These are phyloP conservation scores for Campylorhamphus procurvoides DNA, from an alignment of 2,113 vertebrate species.

Conservation along the genomic window DNA sequence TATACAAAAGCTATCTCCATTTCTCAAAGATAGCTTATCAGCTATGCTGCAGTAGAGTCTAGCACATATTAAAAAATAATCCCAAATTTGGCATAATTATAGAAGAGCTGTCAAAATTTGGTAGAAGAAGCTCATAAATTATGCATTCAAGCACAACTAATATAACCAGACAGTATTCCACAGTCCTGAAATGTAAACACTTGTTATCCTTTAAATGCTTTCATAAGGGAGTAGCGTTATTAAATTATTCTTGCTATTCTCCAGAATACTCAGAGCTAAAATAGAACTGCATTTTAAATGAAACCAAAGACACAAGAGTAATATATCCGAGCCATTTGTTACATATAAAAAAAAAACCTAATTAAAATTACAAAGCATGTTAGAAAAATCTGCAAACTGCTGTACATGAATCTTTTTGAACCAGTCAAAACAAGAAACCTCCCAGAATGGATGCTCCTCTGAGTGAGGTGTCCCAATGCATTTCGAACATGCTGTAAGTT, in stretches of 20 bases:
- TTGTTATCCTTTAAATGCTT: not conserved
- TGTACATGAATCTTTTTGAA: not conserved
- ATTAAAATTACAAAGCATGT: not conserved
- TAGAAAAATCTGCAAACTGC: not conserved
- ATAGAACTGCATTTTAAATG: not conserved
- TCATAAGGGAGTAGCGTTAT: not conserved
- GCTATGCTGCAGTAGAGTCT: not conserved
- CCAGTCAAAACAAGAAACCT: not conserved
- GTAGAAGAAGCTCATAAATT: not conserved
- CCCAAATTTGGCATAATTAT: not conserved
- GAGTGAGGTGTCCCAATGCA: not conserved
- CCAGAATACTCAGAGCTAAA: not conserved
- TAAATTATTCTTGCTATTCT: not conserved
- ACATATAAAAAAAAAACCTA: not conserved
- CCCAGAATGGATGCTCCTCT: not conserved
- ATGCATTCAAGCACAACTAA: not conserved
- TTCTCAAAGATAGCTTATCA: not conserved
- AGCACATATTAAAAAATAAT: not conserved
- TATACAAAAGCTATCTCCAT: not conserved
- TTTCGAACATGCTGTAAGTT: not conserved
- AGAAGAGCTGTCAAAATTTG: not conserved
- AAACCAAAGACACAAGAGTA: not conserved
- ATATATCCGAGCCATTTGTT: not conserved
- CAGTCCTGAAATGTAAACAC: not conserved
- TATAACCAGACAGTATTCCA: not conserved